A percentile compares a stretch with the other conserved stretches of the same genome.
These are phyloP conservation scores for Pemphigus obesinymphae DNA, from an alignment of 1,140 invertebrate genomes.

Conservation along the genomic window DNA sequence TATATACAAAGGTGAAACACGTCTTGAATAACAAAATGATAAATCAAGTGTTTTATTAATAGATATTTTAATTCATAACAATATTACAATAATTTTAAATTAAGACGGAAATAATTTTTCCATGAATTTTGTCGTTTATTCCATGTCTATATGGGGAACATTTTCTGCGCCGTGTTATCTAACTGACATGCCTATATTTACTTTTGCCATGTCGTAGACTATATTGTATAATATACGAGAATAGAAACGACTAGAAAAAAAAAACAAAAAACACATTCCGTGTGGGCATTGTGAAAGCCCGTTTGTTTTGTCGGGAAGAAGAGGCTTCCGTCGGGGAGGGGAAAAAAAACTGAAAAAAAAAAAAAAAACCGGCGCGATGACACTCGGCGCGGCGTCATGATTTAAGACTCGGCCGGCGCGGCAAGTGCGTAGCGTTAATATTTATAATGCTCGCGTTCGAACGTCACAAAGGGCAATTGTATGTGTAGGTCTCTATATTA, in stretches of 20 bases:
- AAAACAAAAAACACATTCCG: neutral
- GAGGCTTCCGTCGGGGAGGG: neutral
- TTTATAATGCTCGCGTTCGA: conserved; percentile 25
- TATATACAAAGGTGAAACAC: no score
- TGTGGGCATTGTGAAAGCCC: neutral
- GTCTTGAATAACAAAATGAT: no score
- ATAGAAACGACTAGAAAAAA: neutral
- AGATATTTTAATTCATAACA: no score
- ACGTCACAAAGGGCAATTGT: conserved; percentile 40
- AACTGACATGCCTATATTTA: no score
- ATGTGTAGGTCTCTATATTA: conserved; percentile 8
- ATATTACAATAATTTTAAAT: no score
- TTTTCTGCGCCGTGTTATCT: no score
- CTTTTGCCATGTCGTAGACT: no score
- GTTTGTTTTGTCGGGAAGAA: neutral
- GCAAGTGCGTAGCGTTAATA: conserved; percentile 32
- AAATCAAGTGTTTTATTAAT: no score
- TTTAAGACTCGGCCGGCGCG: conserved; percentile 24
- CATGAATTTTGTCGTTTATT: no score
- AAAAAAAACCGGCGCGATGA: conserved; percentile 28
- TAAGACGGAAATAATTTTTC: no score
- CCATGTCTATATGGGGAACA: no score
- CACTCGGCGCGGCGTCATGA: conserved; percentile 24
- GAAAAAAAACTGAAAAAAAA: conserved; percentile 9
- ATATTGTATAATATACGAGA: no score